phyloP scores from a whole-genome alignment of 2,888 invertebrate species.

The Eutolmus rufibarbis region DNA sequence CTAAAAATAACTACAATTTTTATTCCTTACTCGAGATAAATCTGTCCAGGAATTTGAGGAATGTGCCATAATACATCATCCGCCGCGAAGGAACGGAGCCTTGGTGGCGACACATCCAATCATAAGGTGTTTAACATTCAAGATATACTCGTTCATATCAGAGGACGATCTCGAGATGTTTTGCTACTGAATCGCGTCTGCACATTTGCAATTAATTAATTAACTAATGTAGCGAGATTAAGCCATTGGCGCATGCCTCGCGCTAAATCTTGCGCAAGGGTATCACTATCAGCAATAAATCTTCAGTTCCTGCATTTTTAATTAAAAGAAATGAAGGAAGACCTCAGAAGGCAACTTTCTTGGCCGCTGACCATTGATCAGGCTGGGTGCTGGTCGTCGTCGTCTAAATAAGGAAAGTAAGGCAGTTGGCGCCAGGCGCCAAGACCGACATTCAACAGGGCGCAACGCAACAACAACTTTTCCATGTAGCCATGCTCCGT shows the following conservation, averaged over 20 bases:
- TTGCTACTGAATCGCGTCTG: conserved; percentile 16
- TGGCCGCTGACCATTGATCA: neutral
- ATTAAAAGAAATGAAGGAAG: conserved; percentile 29
- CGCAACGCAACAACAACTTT: neutral
- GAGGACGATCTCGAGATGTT: neutral
- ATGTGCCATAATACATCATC: neutral
- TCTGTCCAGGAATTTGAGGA: conserved; percentile 18
- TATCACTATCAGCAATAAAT: neutral
- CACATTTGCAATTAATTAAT: conserved; percentile 45
- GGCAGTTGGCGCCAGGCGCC: conserved; percentile 41
- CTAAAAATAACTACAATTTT: conserved; percentile 22
- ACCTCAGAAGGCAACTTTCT: neutral
- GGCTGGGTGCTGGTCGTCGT: neutral
- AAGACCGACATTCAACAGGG: neutral
- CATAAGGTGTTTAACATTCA: conserved; percentile 23
- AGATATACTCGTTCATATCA: neutral
- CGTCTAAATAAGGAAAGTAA: conserved; percentile 25
- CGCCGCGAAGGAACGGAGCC: neutral
- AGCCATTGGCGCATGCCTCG: conserved; percentile 11
- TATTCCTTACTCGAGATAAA: neutral
- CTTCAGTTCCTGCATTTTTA: conserved; percentile 22
- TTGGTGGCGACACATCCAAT: conserved; percentile 12
- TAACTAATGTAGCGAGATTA: conserved; percentile 42
- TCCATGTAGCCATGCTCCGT: conserved; percentile 7
- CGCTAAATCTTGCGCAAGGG: neutral